Evolutionary conservation across 2,797 vertebrate genomes (phyloP).

Genomic region (Anabacerthia variegaticeps): DNA sequence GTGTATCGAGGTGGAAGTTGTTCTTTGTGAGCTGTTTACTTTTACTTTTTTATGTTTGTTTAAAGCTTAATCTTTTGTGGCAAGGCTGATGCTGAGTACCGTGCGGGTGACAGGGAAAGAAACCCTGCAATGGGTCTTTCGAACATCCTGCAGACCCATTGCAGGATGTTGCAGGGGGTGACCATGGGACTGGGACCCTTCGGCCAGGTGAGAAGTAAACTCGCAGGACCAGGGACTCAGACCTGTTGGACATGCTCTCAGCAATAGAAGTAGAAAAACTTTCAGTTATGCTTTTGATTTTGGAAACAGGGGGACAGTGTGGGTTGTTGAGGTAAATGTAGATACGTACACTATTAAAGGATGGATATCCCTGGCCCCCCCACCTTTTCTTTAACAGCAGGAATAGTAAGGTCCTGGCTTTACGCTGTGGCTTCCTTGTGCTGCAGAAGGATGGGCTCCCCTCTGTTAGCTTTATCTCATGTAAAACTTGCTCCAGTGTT

Average conservation of each 20-base stretch:
- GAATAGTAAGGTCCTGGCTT: background rate
- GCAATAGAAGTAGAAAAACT: background rate
- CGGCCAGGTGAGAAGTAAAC: background rate
- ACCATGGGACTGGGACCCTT: no score
- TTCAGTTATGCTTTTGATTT: background rate
- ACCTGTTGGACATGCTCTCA: background rate
- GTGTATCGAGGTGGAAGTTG: background rate
- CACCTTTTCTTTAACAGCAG: background rate
- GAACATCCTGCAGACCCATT: background rate
- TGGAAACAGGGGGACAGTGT: accelerated
- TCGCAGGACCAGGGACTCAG: background rate
- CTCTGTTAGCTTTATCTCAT: background rate
- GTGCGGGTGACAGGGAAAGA: background rate
- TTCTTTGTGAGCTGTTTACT: conserved; percentile 44
- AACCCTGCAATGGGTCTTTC: background rate
- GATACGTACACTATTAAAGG: background rate
- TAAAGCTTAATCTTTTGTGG: background rate
- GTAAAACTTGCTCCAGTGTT: background rate
- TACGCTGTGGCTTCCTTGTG: background rate
- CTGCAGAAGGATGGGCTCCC: background rate
- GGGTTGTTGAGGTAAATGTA: background rate
- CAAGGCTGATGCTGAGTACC: background rate
- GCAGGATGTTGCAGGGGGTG: no score
- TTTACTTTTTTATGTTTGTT: conserved; percentile 19
- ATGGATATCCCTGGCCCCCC: background rate